A percentile compares a stretch with the other conserved stretches of the same genome.
phyloP scores from a whole-genome alignment of 2,797 vertebrate genomes.

The Bradypodion pumilum region DNA sequence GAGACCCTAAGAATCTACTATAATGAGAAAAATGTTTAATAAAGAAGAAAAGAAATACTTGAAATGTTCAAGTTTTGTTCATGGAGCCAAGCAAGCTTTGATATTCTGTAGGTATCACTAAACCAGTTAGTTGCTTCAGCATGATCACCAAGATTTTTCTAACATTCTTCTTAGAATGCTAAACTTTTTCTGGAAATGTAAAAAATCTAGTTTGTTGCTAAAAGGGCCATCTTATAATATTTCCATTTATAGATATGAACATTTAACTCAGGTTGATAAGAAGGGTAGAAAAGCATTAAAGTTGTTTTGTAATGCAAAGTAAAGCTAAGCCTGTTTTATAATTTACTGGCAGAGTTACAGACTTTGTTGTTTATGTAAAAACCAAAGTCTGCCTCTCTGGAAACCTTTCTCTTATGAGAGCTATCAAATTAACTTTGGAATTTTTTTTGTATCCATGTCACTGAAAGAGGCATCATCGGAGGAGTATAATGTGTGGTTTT shows the following conservation, averaged over 20 bases:
- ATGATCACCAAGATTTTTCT: background rate
- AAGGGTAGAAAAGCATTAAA: too few relatives aligned
- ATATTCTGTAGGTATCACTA: background rate
- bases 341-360: background rate
- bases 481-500: background rate
- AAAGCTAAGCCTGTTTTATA: background rate
- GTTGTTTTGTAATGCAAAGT: background rate
- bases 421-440: background rate
- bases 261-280: too few relatives aligned
- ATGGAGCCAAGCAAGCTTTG: background rate
- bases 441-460: background rate
- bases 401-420: background rate
- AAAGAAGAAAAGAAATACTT: constrained; percentile 24
- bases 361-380: background rate
- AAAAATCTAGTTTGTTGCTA: too few relatives aligned
- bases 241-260: too few relatives aligned
- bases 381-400: too few relatives aligned
- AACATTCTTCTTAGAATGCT: too few relatives aligned
- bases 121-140: constrained; percentile 20
- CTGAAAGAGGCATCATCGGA: background rate
- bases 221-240: too few relatives aligned
- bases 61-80: background rate
- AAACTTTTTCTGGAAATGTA: too few relatives aligned
- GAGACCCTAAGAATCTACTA: background rate
- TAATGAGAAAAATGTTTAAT: background rate